Percentiles rank a stretch among this genome's conserved stretches.
Conservation (phyloP, 2,113 vertebrate species). For the Aythya baeri region DNA sequence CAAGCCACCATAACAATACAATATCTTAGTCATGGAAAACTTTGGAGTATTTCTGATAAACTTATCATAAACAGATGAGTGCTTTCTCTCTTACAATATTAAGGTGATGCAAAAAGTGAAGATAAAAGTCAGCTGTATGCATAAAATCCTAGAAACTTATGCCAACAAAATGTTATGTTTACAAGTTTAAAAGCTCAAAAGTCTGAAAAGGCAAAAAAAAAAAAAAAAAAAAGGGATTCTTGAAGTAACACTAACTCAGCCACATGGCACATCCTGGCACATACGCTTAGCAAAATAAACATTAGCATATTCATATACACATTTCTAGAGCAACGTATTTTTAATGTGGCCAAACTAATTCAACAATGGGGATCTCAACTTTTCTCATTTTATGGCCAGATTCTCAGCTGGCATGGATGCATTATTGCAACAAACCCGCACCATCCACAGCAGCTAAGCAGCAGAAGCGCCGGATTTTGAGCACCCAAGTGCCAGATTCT, state of each 20-base stretch:
- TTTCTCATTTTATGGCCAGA: conserved; percentile 47
- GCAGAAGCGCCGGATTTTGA: conserved; percentile 4
- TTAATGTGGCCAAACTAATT: conserved; percentile 66
- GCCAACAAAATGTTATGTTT: conserved; percentile 65
- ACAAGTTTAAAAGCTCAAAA: conserved; percentile 69
- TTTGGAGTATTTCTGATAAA: conserved; percentile 62
- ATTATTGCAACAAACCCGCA: conserved; percentile 54
- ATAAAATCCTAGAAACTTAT: conserved; percentile 14
- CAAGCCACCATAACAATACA: conserved; percentile 64
- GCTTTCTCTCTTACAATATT: conserved; percentile 49
- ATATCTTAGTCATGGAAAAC: conserved; percentile 55
- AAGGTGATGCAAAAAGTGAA: conserved; percentile 65
- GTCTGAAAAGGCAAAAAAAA: conserved; percentile 64
- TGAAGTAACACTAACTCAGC: conserved; percentile 69
- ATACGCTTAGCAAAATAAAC: conserved; percentile 61
- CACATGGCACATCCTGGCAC: conserved; percentile 65
- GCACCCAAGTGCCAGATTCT: conserved; percentile 35
- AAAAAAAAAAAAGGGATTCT: conserved; percentile 60
- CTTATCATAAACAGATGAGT: conserved; percentile 51
- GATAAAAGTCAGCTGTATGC: conserved; percentile 65
- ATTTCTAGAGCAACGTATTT: conserved; percentile 60
- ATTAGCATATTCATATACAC: conserved; percentile 69
- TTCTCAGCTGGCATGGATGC: conserved; percentile 62
- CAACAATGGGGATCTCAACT: conserved; percentile 68
- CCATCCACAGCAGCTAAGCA: conserved; percentile 30